These are phyloP conservation scores for Limnephilus lunatus DNA, from an alignment of 2,888 invertebrate species.

Conservation along the genomic window DNA sequence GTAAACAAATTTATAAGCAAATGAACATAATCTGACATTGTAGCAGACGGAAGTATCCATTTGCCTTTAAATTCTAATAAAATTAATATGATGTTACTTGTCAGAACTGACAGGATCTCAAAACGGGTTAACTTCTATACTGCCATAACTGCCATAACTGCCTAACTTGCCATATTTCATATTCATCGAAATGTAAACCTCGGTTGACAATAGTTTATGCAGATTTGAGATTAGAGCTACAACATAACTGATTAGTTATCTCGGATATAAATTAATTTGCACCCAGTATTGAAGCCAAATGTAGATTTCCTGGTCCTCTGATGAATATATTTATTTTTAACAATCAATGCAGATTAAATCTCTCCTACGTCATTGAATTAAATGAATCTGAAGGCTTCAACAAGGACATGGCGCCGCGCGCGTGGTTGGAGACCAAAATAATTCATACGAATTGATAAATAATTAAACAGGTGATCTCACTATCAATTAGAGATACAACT, in stretches of 20 bases:
- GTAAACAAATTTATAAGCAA: background rate
- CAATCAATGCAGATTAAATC: background rate
- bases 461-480: background rate
- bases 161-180: background rate
- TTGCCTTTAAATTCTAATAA: background rate
- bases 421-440: background rate
- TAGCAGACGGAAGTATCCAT: background rate
- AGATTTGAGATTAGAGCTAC: background rate
- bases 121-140: background rate
- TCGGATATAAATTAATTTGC: background rate
- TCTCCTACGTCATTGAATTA: background rate
- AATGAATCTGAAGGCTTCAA: background rate
- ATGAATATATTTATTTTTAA: background rate
- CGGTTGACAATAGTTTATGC: background rate
- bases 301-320: background rate
- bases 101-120: background rate
- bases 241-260: background rate
- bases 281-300: background rate
- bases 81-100: background rate
- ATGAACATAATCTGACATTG: background rate
- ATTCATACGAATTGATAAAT: background rate
- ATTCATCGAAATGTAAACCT: background rate
- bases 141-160: too few species aligned
- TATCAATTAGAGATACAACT: background rate
- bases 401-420: background rate